Conservation (phyloP, 2,888 invertebrate species). For the Tigriopus californicus region DNA sequence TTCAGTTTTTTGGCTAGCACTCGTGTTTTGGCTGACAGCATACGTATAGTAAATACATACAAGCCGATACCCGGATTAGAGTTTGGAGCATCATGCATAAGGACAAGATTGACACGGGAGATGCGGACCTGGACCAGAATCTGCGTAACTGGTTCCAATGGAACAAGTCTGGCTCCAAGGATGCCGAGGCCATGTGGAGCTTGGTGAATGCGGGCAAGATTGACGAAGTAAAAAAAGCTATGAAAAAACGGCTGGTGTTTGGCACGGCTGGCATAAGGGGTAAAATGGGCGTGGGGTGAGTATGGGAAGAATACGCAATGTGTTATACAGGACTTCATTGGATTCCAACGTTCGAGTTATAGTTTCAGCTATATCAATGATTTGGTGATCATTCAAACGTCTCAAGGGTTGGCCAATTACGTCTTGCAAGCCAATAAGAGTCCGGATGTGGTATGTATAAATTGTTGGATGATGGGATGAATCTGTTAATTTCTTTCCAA, state of each 20-base stretch:
- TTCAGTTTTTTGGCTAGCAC: no score
- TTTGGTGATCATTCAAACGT: slow-evolving; percentile 69
- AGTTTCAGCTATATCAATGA: slow-evolving; percentile 67
- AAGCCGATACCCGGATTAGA: no score
- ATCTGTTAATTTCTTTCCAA: background rate
- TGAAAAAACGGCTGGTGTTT: slow-evolving; percentile 55
- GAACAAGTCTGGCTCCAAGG: background rate
- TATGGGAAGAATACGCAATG: background rate
- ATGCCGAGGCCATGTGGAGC: slow-evolving; percentile 20
- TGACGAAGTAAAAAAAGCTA: slow-evolving; percentile 40
- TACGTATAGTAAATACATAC: no score
- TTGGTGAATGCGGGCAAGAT: slow-evolving; percentile 38
- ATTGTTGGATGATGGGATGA: background rate
- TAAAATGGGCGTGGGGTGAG: slow-evolving; percentile 76
- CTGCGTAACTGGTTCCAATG: background rate
- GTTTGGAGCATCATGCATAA: no score
- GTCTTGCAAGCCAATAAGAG: slow-evolving; percentile 38
- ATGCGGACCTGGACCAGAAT: background rate
- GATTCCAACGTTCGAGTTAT: background rate
- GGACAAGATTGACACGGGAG: background rate
- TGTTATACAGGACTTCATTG: background rate
- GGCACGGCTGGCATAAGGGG: slow-evolving; percentile 87
- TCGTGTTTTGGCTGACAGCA: no score
- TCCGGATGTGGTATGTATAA: slow-evolving; percentile 1
- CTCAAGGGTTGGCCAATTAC: slow-evolving; percentile 38